Percentiles rank a stretch among this genome's conserved stretches.
phyloP scores from a whole-genome alignment of 2,888 invertebrate species.

The Byasa hedistus region DNA sequence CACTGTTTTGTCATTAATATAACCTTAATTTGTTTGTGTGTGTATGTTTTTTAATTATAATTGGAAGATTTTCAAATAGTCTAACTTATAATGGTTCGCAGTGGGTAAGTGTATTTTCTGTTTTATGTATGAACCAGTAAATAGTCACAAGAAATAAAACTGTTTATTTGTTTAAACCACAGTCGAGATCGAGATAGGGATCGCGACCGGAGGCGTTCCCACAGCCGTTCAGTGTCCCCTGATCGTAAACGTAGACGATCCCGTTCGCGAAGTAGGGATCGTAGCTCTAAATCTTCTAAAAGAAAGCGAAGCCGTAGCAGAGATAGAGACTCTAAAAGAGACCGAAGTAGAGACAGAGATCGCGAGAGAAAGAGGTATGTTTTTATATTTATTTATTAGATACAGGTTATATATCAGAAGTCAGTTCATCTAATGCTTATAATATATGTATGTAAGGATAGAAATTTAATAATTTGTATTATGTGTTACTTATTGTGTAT shows the following conservation, averaged over 20 bases:
- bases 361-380: constrained; percentile 67
- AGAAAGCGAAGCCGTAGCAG: constrained; percentile 84
- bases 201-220: constrained; percentile 78
- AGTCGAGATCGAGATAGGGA: constrained; percentile 71
- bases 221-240: constrained; percentile 80
- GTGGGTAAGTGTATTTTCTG: constrained; percentile 56
- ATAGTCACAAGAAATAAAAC: constrained; percentile 3
- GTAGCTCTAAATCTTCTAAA: constrained; percentile 79
- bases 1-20: constrained; percentile 6
- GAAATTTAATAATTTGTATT: background rate
- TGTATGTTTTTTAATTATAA: background rate
- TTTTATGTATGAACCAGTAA: background rate
- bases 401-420: background rate
- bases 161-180: constrained; percentile 19
- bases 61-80: background rate
- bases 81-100: constrained; percentile 56
- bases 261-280: constrained; percentile 81
- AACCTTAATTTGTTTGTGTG: constrained; percentile 9
- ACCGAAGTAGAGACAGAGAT: constrained; percentile 74
- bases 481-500: background rate
- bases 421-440: background rate
- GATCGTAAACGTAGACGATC: constrained; percentile 80
- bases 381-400: constrained; percentile 9
- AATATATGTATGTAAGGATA: background rate
- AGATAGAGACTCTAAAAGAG: constrained; percentile 81